Conservation (phyloP, 1,140 invertebrate species). For the Brachionus plicatilis region DNA sequence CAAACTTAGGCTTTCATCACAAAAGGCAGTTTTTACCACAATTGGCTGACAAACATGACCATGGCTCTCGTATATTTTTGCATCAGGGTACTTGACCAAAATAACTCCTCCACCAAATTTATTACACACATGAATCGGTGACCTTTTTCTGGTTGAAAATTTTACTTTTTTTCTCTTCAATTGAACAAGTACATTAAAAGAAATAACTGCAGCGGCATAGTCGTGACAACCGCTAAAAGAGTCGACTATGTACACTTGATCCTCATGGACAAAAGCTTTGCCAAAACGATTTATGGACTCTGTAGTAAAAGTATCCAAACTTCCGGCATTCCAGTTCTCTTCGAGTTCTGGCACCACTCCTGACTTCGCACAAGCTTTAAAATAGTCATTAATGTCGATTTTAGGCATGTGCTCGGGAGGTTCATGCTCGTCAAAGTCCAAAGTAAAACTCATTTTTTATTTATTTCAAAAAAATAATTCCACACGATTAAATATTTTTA, state of each 20-base stretch:
- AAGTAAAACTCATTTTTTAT: slow-evolving; percentile 12
- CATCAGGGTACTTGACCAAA: neutral
- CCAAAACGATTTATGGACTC: slow-evolving; percentile 2
- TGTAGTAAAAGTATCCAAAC: neutral
- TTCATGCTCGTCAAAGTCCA: neutral
- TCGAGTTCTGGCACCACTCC: neutral
- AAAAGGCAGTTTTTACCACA: neutral
- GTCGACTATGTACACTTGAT: slow-evolving; percentile 1
- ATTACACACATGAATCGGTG: neutral
- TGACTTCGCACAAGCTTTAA: neutral
- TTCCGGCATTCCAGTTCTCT: neutral
- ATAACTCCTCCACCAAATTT: neutral
- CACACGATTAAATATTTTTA: neutral
- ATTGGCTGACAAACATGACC: neutral
- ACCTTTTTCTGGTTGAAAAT: neutral
- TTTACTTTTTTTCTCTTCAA: neutral
- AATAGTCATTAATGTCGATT: slow-evolving; percentile 6
- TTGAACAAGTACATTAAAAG: neutral
- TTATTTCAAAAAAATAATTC: neutral
- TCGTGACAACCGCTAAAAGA: neutral
- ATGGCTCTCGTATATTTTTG: neutral
- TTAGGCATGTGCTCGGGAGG: neutral
- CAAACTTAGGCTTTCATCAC: neutral
- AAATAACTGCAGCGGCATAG: neutral
- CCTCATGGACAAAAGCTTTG: neutral